Conservation (phyloP, 2,797 vertebrate species). For the Chelon auratus region DNA sequence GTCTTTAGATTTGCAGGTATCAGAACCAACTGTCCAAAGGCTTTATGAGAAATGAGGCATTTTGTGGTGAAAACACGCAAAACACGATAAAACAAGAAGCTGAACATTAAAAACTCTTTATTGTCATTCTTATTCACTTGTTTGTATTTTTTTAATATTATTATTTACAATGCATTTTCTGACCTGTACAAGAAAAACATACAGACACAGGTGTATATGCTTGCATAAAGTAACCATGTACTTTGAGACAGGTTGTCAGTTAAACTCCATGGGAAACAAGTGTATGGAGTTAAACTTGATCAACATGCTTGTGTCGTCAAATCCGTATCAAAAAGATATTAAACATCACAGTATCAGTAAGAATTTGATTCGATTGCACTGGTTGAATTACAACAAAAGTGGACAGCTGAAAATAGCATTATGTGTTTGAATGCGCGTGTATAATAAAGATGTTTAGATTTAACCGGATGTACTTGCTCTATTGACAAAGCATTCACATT, state of each 20-base stretch:
- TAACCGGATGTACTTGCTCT: slow-evolving; percentile 12
- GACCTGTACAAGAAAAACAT: slow-evolving; percentile 47
- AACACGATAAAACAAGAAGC: not conserved
- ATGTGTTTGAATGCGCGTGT: not conserved
- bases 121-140: slow-evolving; percentile 2
- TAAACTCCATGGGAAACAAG: slow-evolving; percentile 7
- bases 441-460: slow-evolving; percentile 9
- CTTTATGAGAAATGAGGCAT: slow-evolving; percentile 21
- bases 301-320: slow-evolving; percentile 5
- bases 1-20: too few relatives aligned
- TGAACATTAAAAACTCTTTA: slow-evolving; percentile 32
- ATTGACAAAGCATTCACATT: slow-evolving; percentile 13
- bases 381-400: slow-evolving; percentile 11
- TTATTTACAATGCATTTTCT: slow-evolving; percentile 55
- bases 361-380: not conserved
- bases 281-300: not conserved
- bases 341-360: slow-evolving; percentile 2
- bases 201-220: slow-evolving; percentile 22
- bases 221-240: slow-evolving; percentile 29
- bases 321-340: slow-evolving; percentile 39
- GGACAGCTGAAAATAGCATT: not conserved
- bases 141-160: not conserved
- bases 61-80: not conserved
- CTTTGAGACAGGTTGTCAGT: slow-evolving; percentile 21
- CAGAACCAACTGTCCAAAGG: slow-evolving; percentile 55